Evolutionary conservation across 2,888 invertebrate genomes (phyloP).

Genomic region (Myopa testacea): DNA sequence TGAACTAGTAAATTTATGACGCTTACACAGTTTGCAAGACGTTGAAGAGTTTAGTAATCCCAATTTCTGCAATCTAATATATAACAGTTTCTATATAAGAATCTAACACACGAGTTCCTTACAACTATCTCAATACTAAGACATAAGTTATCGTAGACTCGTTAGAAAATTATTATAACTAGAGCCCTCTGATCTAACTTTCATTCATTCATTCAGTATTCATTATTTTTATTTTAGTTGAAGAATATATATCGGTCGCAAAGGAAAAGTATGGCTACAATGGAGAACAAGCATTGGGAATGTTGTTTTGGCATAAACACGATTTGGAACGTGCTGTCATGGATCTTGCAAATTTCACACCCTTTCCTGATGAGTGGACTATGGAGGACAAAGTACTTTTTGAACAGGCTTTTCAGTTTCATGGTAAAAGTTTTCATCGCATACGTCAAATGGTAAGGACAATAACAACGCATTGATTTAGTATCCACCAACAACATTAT

Average conservation of each 20-base stretch:
- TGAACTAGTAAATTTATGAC: too few species aligned
- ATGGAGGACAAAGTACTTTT: slow-evolving; percentile 97
- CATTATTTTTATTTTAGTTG: slow-evolving; percentile 74
- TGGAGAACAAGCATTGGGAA: slow-evolving; percentile 96
- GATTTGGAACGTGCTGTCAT: slow-evolving; percentile 91
- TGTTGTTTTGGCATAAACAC: slow-evolving; percentile 99
- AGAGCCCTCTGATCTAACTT: too few species aligned
- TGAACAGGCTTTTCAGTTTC: slow-evolving; percentile 98
- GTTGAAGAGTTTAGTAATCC: too few species aligned
- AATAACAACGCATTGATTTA: background rate
- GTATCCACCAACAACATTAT: background rate
- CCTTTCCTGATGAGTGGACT: slow-evolving; percentile 98
- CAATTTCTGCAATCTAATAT: too few species aligned
- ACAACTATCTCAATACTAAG: too few species aligned
- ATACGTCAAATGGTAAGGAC: slow-evolving; percentile 94
- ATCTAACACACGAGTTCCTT: too few species aligned
- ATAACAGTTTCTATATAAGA: too few species aligned
- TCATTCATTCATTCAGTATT: too few species aligned
- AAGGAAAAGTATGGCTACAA: slow-evolving; percentile 98
- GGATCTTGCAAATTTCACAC: slow-evolving; percentile 96
- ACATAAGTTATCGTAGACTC: too few species aligned
- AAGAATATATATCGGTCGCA: slow-evolving; percentile 92
- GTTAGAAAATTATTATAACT: too few species aligned
- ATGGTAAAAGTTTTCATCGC: slow-evolving; percentile 97
- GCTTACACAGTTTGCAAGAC: too few species aligned